Evolutionary conservation across 1,140 invertebrate genomes (phyloP), one percentile per base, ranked within the genome.

Genomic region (Doryteuthis pealeii): DNA sequence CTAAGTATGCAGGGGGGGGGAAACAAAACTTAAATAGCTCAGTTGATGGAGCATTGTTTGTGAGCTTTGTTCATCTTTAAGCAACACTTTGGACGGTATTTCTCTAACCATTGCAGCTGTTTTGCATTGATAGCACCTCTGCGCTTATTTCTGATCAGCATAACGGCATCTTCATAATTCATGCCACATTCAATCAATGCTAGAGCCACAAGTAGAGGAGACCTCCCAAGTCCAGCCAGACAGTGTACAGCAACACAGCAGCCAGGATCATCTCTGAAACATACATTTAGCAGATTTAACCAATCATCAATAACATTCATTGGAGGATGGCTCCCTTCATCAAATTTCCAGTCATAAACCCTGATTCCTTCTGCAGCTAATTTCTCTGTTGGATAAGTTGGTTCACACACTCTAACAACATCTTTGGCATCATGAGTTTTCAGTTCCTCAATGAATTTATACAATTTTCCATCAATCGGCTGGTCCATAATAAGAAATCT

Each of bases 401-500:
- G n/a, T n/a, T n/a, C n/a, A n/a, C n/a, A n/a, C n/a, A n/a, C n/a
- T n/a, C n/a, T n/a, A n/a, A n/a, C n/a, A n/a, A n/a, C n/a, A n/a
- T n/a, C n/a, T n/a, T n/a, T n/a, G n/a, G n/a, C n/a, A n/a, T n/a
- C n/a, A n/a, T n/a, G n/a, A n/a, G n/a, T n/a, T n/a, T n/a, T 15
- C 89, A 90, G 89, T 84, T 96, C 95, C 93, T 95, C 92, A 83
- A 97, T 93, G 87, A 96, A 99, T 82, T 92, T 91, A 84, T 93
- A 92, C 87, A 99, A 95, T 82, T 92, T 96, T 86, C 93, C 91
- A 90, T 98, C 96, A 78, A 93, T 95, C 82, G 97, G 97, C 83
- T 96, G 92, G 91, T 99, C 96, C 82, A 96, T 98, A 86, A 99
- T 98, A 83, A 99, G 92, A 91, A 98, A 98, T 88, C 95, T 92